These are phyloP conservation scores for Sphyrna mokarran DNA, from an alignment of 2,113 vertebrate genomes.

Conservation along the genomic window DNA sequence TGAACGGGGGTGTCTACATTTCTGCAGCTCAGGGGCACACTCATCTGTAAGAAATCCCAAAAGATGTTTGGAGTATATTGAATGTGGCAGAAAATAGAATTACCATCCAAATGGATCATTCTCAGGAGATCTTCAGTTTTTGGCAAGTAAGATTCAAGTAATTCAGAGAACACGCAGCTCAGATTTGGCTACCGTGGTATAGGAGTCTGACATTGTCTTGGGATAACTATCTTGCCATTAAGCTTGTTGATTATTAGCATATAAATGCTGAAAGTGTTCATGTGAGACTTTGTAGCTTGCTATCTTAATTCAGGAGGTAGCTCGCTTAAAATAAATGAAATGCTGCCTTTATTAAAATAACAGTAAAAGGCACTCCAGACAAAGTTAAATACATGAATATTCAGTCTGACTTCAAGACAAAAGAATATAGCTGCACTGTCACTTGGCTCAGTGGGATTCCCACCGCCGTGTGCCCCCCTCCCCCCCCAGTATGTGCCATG, in stretches of 20 bases:
- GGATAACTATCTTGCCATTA: not conserved
- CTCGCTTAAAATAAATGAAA: conserved; percentile 6
- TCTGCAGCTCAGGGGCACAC: not conserved
- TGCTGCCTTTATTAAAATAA: not conserved
- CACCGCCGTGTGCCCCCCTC: rapidly evolving
- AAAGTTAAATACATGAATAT: not conserved
- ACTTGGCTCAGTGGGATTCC: not conserved
- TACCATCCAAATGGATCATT: not conserved
- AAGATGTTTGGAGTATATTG: not conserved
- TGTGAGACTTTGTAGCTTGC: not conserved
- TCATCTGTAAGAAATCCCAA: not conserved
- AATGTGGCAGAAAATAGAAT: not conserved
- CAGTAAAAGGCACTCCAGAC: not conserved
- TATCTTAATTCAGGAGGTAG: not conserved
- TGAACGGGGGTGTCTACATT: not conserved
- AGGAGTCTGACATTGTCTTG: not conserved
- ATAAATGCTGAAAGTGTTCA: not conserved
- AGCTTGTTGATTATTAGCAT: not conserved
- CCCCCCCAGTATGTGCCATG: too few species aligned
- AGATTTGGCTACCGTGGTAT: not conserved
- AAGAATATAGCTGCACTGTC: not conserved
- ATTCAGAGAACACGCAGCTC: not conserved
- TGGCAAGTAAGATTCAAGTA: not conserved
- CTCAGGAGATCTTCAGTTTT: not conserved
- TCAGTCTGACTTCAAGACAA: not conserved